Evolutionary conservation across 2,113 vertebrate species (phyloP).

Genomic region (Larimichthys crocea): DNA sequence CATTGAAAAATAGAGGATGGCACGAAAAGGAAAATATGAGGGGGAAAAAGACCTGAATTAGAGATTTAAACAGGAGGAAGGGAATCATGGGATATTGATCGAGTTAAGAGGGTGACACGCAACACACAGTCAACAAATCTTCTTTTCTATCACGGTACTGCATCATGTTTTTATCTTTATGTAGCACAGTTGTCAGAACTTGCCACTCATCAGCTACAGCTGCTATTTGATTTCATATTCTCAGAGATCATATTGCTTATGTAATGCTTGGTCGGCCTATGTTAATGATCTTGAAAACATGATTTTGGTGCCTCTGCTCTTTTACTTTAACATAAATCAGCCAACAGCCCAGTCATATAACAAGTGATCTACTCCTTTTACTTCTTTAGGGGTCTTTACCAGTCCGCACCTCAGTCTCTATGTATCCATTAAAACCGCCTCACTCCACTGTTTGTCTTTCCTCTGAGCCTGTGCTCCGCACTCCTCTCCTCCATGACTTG

Average conservation of each 20-base stretch:
- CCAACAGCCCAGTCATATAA: not conserved
- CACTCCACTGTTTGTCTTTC: conserved; percentile 1
- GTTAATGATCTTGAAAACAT: not conserved
- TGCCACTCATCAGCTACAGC: not conserved
- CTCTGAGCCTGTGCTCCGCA: conserved; percentile 1
- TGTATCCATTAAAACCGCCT: not conserved
- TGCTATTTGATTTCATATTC: not conserved
- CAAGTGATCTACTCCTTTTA: not conserved
- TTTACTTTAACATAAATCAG: not conserved
- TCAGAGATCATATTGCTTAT: not conserved
- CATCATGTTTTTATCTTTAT: not conserved
- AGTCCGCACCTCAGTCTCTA: not conserved
- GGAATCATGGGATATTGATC: not conserved
- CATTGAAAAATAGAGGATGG: conserved; percentile 6
- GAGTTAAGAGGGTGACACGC: not conserved
- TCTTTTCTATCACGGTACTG: not conserved
- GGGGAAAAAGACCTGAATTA: not conserved
- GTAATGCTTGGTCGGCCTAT: not conserved
- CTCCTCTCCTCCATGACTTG: conserved; percentile 29
- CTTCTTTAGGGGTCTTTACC: not conserved
- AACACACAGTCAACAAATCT: not conserved
- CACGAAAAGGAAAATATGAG: not conserved
- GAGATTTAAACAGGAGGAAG: not conserved
- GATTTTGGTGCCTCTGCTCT: not conserved
- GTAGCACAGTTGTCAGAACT: not conserved